A percentile compares a stretch with the other conserved stretches of the same genome.
Evolutionary conservation across 1,140 invertebrate species (phyloP).

Genomic region (Battus philenor): DNA sequence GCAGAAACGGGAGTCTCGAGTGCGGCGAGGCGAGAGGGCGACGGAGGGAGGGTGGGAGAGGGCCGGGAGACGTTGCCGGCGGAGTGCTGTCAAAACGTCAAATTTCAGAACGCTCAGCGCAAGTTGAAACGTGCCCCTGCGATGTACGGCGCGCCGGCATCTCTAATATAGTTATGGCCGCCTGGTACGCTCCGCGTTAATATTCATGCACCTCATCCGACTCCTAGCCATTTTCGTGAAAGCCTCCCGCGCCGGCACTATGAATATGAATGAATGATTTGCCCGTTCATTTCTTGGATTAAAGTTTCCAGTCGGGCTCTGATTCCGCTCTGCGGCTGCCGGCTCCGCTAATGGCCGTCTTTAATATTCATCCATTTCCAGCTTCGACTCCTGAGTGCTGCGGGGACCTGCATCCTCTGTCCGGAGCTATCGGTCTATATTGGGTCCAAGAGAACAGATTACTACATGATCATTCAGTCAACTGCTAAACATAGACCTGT

Average conservation of each 20-base stretch:
- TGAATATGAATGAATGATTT: conserved; percentile 70
- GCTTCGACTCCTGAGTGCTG: background rate
- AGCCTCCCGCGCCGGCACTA: conserved; percentile 58
- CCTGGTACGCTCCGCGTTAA: conserved; percentile 57
- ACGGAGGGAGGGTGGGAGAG: conserved; percentile 30
- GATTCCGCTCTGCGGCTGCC: conserved; percentile 20
- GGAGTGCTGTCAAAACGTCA: conserved; percentile 76
- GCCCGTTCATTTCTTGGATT: conserved; percentile 60
- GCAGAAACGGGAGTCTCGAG: conserved; percentile 56
- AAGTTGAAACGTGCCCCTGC: conserved; percentile 70
- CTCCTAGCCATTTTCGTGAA: conserved; percentile 69
- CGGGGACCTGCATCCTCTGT: too few species aligned
- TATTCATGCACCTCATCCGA: conserved; percentile 67
- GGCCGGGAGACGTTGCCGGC: conserved; percentile 44
- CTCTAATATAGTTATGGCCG: conserved; percentile 68
- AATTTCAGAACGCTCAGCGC: conserved; percentile 72
- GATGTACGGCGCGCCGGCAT: conserved; percentile 50
- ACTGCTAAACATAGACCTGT: too few species aligned
- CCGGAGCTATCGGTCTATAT: too few species aligned
- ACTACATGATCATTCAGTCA: too few species aligned
- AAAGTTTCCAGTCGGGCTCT: conserved; percentile 40
- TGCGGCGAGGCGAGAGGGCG: conserved; percentile 33
- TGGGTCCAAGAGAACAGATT: too few species aligned
- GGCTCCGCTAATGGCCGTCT: conserved; percentile 15
- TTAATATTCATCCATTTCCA: conserved; percentile 15